Base-by-base conservation (phyloP, 2,888 invertebrate genomes). In the Leptinotarsa haldemani region DNA sequence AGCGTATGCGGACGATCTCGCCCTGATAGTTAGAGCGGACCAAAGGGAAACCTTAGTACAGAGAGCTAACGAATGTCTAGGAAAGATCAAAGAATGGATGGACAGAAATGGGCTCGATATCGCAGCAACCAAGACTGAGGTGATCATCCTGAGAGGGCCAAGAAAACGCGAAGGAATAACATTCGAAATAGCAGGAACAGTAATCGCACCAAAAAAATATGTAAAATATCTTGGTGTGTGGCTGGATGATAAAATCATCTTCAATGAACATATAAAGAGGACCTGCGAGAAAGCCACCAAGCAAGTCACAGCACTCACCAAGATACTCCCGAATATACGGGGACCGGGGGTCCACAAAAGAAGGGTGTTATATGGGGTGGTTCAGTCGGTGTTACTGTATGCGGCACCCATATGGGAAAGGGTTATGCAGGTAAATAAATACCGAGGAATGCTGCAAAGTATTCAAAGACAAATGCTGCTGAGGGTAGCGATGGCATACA, bases 191-290 rank as follows among this genome's bases (percentile, higher is more conserved):
- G 63, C 30, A 15, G 70, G 13, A 25, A 18, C 15, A 4, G 22
- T 15, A 18, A 40, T 61, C 13, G 48, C 0, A 40, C 61, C 69
- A 20, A 48, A 48, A 20, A 73, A 65, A 20, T 30, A 15, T 30
- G 58, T 69, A 4, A 75, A 73, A 63, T 75, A 75, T 47, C 65
- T 75, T 5, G 71, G 71, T 4, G 61, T 74, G 13, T 30, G 48
- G 30, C 15, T 76, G 5, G 71, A 76, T 50, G 65, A 70, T 7
- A 71, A 71, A 58, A n/a, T 68, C 5, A 67, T 47, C 1, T 76
- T 47, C 40, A 69, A 65, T 52, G 70, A 64, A 30, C 69, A 63
- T 25, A 50, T 50, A 22, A 48, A 13, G 25, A 48, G 16, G 9
- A 66, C 66, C 3, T 63, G 56, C 48, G 64, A 73, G 15, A 66